These are phyloP conservation scores for Chironomus tentans DNA, from an alignment of 2,888 invertebrate species.

Conservation along the genomic window DNA sequence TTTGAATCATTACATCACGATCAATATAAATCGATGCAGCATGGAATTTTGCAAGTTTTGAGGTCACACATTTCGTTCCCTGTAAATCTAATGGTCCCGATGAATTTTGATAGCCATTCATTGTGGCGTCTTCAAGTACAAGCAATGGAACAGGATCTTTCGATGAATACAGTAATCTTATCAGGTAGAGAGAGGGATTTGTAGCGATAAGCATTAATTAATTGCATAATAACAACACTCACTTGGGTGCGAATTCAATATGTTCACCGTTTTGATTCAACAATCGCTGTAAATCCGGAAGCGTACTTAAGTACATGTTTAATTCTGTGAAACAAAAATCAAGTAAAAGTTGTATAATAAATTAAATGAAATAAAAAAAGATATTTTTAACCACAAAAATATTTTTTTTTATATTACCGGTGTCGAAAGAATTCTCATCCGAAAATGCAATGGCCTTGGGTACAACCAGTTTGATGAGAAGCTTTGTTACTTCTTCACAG, in stretches of 20 bases:
- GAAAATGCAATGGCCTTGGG: conserved; percentile 20
- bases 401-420: neutral
- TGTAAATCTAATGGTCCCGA: conserved; percentile 43
- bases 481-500: neutral
- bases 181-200: neutral
- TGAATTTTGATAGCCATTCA: conserved; percentile 42
- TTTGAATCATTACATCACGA: conserved; percentile 38
- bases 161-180: conserved; percentile 28
- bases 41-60: conserved; percentile 44
- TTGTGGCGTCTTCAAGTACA: conserved; percentile 44
- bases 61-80: conserved; percentile 38
- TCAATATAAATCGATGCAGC: conserved; percentile 43
- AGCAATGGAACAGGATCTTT: conserved; percentile 29
- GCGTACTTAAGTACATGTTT: conserved; percentile 29
- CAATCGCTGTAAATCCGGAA: conserved; percentile 28
- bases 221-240: conserved; percentile 14
- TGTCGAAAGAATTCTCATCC: conserved; percentile 11
- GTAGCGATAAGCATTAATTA: neutral
- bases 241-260: conserved; percentile 28
- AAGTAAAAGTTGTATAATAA: no score
- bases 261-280: conserved; percentile 18
- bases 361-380: neutral
- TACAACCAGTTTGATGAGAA: conserved; percentile 8
- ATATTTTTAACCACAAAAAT: neutral
- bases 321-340: conserved; percentile 26